Base-by-base conservation (phyloP, 2,797 vertebrate genomes). In the Pantherophis alleghaniensis region DNA sequence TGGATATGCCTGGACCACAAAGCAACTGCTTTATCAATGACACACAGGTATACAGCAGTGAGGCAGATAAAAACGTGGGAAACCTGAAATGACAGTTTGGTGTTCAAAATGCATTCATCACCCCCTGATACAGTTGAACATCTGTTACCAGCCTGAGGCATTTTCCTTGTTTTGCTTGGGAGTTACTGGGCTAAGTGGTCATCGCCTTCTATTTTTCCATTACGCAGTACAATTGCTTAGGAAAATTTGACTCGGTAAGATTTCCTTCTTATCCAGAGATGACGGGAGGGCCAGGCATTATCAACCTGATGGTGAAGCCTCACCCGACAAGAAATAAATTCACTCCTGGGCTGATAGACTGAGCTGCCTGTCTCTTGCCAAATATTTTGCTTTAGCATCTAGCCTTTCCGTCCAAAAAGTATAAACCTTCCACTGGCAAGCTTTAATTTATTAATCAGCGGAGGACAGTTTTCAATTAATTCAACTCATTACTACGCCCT, bases 11-110 rank as follows among this genome's bases (percentile, higher is more conserved):
- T 91, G 92, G 91, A 79, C 1, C 87, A 63, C 66, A 96, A 90
- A 95, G 53, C 16, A 93, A 79, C 95, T 42, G 66, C 90, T 95
- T 91, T 94, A 96, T 94, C 74, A 92, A 94, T 89, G 94, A 90
- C 92, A 32, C 51, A 60, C 91, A 94, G 95, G 89, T 94, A 91
- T 92, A 57, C 47, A 74, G 94, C 86, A 2, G 24, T 86, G 94
- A 91, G 91, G 88, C 61, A 96, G 88, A 95, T 94, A 95, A 96
- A 97, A 87, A 92, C 66, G 94, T 95, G 86, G 63, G 96, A 74
- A 59, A 61, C 53, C 95, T 88, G 59, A 95, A 47, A 94, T 94
- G 95, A 94, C 95, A 95, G 90, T 92, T 95, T 87, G 89, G 51
- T 87, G 90, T 47, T 93, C 93, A 95, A 95, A 92, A 95, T 95